Base-by-base conservation (phyloP, 2,797 vertebrate species). In the Acanthiza pusilla region DNA sequence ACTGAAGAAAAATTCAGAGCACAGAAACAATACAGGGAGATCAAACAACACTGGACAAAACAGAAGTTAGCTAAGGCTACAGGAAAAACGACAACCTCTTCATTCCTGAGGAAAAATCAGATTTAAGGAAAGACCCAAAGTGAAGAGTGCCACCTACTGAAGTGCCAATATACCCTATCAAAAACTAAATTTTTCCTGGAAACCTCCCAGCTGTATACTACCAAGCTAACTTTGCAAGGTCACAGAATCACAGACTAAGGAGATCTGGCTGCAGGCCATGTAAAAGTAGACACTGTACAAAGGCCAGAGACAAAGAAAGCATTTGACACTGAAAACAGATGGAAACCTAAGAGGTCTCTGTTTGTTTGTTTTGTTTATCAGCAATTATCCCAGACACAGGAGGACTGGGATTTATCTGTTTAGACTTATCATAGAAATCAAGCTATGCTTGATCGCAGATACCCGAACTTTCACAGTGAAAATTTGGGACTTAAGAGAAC, bases 281-380 rank as follows among this genome's bases (percentile, higher is more conserved):
- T 57, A 82, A 61, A 89, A 92, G 61, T 65, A 92, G 85, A 94
- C 53, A 50, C 75, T 75, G 79, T 78, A 83, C 58, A 70, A 91
- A 89, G 43, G 47, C 55, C 89, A 89, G 76, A 83, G 80, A 38
- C 0, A 2, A 87, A 77, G 62, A 84, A 93, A 93, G 42, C 43
- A 90, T 76, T 27, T 90, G 83, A 61, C 63, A n/a, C 13, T 85
- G 85, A 77, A 94, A 96, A 92, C 45, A 51, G 47, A 86, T 50
- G 61, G 93, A 93, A 97, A 97, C 82, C 68, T 82, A 88, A 94
- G 91, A 93, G 61, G 74, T 81, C 75, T 94, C 65, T 94, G 88
- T 80, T 95, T 97, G 73, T 62, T 94, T 97, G 91, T 73, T 96
- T 94, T 91, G 76, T 96, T 96, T 96, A 94, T 74, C 50, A 85